Conservation (phyloP, 2,113 vertebrate genomes). For the Microtus pennsylvanicus region DNA sequence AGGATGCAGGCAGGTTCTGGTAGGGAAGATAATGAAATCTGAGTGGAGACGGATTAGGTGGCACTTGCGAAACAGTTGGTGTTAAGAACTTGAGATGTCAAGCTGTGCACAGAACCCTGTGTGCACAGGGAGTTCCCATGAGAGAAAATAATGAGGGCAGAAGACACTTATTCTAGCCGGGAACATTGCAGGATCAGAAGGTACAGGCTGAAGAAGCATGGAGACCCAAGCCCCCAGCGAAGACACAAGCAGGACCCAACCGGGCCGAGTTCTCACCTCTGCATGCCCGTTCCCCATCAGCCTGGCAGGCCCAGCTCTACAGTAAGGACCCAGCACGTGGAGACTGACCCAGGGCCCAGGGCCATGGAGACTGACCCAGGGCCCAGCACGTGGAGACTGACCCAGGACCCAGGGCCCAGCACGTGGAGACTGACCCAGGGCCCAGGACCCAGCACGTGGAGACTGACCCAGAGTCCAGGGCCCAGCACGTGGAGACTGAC, state of each 20-base stretch:
- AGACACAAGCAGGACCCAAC: neutral
- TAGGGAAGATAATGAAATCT: neutral
- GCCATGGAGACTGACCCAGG: too few relatives aligned
- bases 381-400: too few relatives aligned
- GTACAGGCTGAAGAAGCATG: neutral
- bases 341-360: too few relatives aligned
- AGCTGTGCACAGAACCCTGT: constrained; percentile 60
- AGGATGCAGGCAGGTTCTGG: neutral
- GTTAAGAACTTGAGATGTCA: constrained; percentile 67
- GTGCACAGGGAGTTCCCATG: constrained; percentile 67
- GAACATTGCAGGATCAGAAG: constrained; percentile 54
- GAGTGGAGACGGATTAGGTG: constrained; percentile 14
- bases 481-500: too few relatives aligned
- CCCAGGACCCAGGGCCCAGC: too few relatives aligned
- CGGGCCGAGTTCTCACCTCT: neutral
- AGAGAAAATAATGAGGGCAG: constrained; percentile 59
- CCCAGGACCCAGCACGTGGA: too few relatives aligned
- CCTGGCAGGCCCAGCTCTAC: neutral
- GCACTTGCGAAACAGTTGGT: constrained; percentile 67
- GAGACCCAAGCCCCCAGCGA: neutral
- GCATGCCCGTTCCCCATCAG: neutral
- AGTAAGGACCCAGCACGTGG: neutral
- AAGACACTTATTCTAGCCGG: constrained; percentile 35
- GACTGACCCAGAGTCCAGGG: neutral
- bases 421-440: too few relatives aligned